Conservation (phyloP, 2,888 invertebrate genomes). For the Troides helena region DNA sequence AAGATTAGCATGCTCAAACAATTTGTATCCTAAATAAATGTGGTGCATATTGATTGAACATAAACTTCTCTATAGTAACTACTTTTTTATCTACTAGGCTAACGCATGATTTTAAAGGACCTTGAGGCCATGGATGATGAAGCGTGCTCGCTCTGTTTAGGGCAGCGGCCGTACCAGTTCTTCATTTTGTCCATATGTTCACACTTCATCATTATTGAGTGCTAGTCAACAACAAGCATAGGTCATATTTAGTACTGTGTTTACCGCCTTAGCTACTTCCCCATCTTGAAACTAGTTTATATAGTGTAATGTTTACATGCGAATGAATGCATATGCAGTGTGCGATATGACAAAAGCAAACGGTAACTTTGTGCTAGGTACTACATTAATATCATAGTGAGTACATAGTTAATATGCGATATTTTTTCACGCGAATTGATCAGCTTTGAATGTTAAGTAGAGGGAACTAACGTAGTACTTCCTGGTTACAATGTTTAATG, state of each 20-base stretch:
- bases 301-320: slow-evolving; percentile 1
- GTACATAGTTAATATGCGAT: slow-evolving; percentile 54
- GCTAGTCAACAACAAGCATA: slow-evolving; percentile 51
- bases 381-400: slow-evolving; percentile 36
- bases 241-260: slow-evolving; percentile 42
- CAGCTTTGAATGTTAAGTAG: slow-evolving; percentile 70
- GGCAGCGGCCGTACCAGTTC: neutral
- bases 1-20: no score
- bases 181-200: neutral
- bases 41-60: no score
- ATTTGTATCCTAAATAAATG: no score
- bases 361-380: slow-evolving; percentile 42
- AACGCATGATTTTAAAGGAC: no score
- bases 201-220: neutral
- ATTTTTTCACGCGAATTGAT: slow-evolving; percentile 67
- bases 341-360: slow-evolving; percentile 38
- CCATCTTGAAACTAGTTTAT: slow-evolving; percentile 39
- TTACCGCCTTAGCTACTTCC: slow-evolving; percentile 34
- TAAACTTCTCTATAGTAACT: no score
- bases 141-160: neutral
- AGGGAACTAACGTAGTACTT: slow-evolving; percentile 47
- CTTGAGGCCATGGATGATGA: no score
- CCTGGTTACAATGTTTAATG: slow-evolving; percentile 51
- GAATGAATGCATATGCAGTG: slow-evolving; percentile 31
- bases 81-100: no score